Base-by-base conservation (phyloP, 2,797 vertebrate species). In the Danio choprae region DNA sequence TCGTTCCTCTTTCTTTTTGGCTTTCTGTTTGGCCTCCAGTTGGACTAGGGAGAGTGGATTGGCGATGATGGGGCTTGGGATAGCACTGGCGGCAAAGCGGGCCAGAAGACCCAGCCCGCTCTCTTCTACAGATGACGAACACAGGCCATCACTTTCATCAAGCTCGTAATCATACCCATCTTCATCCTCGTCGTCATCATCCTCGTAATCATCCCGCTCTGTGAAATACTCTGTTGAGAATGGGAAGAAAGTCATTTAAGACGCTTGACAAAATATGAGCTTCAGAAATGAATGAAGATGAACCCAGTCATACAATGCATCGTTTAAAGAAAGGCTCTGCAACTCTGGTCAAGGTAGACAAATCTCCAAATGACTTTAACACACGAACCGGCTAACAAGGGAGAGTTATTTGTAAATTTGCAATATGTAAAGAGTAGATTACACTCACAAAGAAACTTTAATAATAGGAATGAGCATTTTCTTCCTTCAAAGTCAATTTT, bases 21-120 rank as follows among this genome's bases (percentile, higher is more conserved):
- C 96, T 72, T 95, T 95, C 89, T 95, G 93, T 87, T 96, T 95
- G 77, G 94, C 94, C 86, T 96, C 95, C 89, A 96, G 88, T 83
- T 97, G 95, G 79, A 97, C 90, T 69, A 96, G 90, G 5, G 94
- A 96, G 60, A 95, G 82, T 0, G 96, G 91, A 0, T 93, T 92
- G 22, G 95, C 91, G 83, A 92, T 91, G 0, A 96, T 90, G 4
- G 98, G 95, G 85, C 94, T 95, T 46, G 95, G 97, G 86, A 97
- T 90, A 0, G 96, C 97, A 0, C 95, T 98, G 65, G 97, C 97
- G 0, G 98, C 98, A 69, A 98, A 98, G 84, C 96, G 92, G 0
- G 97, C 97, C 86, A 99, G 90, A 65, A 98, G 91, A 48, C 97
- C 97, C 87, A 99, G 88, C 10, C 97, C 98, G 0, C 96, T 98